These are phyloP conservation scores for Iselma pallidipennis DNA, from an alignment of 2,888 invertebrate genomes.

Conservation along the genomic window DNA sequence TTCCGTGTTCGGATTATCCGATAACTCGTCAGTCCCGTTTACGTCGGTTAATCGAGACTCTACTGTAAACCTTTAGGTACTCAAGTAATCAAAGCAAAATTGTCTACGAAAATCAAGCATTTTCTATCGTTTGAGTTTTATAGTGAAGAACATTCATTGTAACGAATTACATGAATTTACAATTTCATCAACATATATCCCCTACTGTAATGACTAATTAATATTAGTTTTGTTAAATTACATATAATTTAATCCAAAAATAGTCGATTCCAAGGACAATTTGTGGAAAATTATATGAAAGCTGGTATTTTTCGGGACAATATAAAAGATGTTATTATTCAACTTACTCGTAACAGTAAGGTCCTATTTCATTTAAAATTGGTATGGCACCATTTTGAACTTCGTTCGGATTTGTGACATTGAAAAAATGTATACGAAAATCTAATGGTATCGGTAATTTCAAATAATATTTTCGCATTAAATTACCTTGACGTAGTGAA, in stretches of 20 bases:
- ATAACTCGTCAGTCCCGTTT: too few species aligned
- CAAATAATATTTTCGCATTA: conserved; percentile 42
- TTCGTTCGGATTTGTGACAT: conserved; percentile 56
- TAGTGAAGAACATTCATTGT: neutral
- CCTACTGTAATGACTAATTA: neutral
- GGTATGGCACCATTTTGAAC: conserved; percentile 53
- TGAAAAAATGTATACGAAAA: conserved; percentile 57
- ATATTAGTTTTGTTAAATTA: neutral
- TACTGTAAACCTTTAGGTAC: too few species aligned
- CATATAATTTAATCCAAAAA: conserved; percentile 5
- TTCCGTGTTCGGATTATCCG: too few species aligned
- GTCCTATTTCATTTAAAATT: conserved; percentile 56
- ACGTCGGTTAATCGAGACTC: too few species aligned
- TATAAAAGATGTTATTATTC: too few species aligned
- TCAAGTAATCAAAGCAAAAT: too few species aligned
- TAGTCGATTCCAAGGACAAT: too few species aligned
- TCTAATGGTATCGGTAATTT: conserved; percentile 56
- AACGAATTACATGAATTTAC: neutral
- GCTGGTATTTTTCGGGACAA: too few species aligned
- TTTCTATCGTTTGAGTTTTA: too few species aligned
- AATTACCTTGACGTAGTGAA: conserved; percentile 24
- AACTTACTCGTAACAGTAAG: conserved; percentile 56
- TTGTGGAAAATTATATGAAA: too few species aligned
- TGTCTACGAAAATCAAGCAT: too few species aligned
- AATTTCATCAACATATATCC: neutral